Percentiles rank a stretch among this genome's conserved stretches.
These are phyloP conservation scores for Yponomeuta sedellus DNA, from an alignment of 2,888 invertebrate genomes.

Conservation along the genomic window DNA sequence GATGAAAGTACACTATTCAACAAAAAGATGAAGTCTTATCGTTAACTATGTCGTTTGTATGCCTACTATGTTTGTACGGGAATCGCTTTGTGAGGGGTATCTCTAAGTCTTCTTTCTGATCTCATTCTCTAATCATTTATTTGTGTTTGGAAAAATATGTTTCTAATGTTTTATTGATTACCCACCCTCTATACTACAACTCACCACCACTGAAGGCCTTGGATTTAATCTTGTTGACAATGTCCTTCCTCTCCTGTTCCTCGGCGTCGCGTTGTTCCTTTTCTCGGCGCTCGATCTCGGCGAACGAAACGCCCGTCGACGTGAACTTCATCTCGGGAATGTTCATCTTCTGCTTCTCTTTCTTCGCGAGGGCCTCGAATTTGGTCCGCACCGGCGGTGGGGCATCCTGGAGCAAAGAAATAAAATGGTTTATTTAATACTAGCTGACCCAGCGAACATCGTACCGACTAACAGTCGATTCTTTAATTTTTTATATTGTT, in stretches of 20 bases:
- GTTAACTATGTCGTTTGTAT: too few relatives aligned
- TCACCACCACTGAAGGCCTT: constrained; percentile 43
- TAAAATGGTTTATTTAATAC: constrained; percentile 2
- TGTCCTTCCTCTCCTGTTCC: constrained; percentile 43
- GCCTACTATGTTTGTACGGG: too few relatives aligned
- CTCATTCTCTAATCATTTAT: too few relatives aligned
- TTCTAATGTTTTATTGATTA: too few relatives aligned
- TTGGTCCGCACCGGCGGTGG: constrained; percentile 34
- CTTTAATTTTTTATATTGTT: too few relatives aligned
- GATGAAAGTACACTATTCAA: too few relatives aligned
- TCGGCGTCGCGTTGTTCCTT: constrained; percentile 35
- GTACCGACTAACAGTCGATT: too few relatives aligned
- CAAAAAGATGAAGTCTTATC: too few relatives aligned
- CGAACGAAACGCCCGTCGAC: constrained; percentile 41
- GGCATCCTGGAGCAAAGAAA: constrained; percentile 31
- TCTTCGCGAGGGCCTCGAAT: constrained; percentile 46
- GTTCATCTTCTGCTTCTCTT: constrained; percentile 36
- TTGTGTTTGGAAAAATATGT: too few relatives aligned
- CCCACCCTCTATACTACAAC: constrained; percentile 12
- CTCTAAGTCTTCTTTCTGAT: too few relatives aligned
- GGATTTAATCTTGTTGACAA: constrained; percentile 44
- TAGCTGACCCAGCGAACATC: too few relatives aligned
- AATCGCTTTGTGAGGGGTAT: too few relatives aligned
- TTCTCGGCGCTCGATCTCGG: constrained; percentile 39
- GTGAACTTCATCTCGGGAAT: constrained; percentile 42